Conservation (phyloP, 2,113 vertebrate species). For the Zosterops lateralis region DNA sequence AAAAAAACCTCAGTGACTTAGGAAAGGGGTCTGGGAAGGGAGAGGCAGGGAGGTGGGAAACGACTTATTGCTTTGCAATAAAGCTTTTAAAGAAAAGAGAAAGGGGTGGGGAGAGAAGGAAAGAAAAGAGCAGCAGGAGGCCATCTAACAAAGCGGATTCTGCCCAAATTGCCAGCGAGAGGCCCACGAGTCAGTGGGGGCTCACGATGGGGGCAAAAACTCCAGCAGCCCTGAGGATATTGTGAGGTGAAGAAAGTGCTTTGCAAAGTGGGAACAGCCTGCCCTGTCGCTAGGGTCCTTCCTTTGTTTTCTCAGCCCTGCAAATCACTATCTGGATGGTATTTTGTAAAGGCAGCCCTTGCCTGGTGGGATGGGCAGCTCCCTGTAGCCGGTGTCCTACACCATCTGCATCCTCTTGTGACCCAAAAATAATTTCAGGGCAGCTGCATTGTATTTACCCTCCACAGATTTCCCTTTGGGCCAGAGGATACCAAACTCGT, state of each 20-base stretch:
- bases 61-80: constrained; percentile 39
- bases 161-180: constrained; percentile 34
- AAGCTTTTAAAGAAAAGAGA: constrained; percentile 47
- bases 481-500: rapidly evolving
- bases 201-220: not conserved
- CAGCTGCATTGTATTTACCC: not conserved
- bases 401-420: not conserved
- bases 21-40: not conserved
- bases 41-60: constrained; percentile 22
- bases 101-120: not conserved
- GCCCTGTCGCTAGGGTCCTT: not conserved
- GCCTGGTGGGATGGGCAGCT: not conserved
- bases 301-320: not conserved
- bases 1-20: not conserved
- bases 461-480: not conserved
- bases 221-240: not conserved
- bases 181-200: constrained; percentile 27
- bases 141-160: constrained; percentile 47
- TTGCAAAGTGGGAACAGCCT: not conserved
- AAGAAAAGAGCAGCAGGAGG: constrained; percentile 57
- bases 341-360: not conserved
- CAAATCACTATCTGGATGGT: not conserved
- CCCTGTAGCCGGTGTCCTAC: rapidly evolving
- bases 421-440: rapidly evolving
- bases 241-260: not conserved